Evolutionary conservation across 2,797 vertebrate genomes (phyloP).

Genomic region (Eidolon dupreanum): DNA sequence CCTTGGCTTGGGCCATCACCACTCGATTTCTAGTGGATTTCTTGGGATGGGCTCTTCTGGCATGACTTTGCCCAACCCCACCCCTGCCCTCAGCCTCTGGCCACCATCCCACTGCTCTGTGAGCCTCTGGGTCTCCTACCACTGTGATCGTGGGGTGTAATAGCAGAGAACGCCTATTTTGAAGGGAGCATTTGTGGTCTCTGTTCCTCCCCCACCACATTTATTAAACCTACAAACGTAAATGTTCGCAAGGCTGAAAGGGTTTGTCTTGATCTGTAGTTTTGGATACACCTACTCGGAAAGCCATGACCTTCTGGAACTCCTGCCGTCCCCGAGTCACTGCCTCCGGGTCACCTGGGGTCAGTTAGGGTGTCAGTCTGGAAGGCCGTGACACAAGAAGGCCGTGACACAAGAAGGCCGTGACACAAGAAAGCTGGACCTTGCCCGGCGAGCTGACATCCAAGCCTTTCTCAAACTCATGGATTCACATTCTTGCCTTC

Average conservation of each 20-base stretch:
- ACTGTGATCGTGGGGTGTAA: neutral
- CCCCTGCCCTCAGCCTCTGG: no score
- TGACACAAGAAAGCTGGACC: neutral
- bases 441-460: neutral
- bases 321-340: neutral
- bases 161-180: slow-evolving; percentile 39
- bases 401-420: neutral
- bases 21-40: neutral
- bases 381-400: neutral
- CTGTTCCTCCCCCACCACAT: neutral
- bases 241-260: neutral
- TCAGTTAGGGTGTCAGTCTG: neutral
- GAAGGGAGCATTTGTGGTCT: slow-evolving; percentile 71
- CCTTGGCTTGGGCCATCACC: neutral
- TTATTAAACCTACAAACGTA: neutral
- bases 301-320: neutral
- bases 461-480: neutral
- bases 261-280: neutral
- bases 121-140: neutral
- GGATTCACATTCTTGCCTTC: neutral
- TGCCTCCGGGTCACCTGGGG: neutral
- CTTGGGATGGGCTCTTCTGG: neutral
- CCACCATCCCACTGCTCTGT: rapidly evolving
- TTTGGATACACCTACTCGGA: neutral
- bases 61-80: neutral